Evolutionary conservation across 2,113 vertebrate genomes (phyloP).

Genomic region (Tetrao urogallus): DNA sequence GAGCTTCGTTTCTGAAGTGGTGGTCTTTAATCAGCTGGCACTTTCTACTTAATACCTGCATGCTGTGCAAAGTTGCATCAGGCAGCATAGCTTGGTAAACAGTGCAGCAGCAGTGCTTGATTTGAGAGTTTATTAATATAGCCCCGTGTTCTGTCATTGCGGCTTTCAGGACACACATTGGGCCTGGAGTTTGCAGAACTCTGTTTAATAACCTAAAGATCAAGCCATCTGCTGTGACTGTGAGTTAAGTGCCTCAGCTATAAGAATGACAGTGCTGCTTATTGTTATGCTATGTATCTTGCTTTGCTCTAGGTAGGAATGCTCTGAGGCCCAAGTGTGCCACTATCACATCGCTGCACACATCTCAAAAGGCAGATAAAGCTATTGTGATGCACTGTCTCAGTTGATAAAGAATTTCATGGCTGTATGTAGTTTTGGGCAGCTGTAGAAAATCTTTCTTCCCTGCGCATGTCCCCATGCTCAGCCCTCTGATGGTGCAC

Average conservation of each 20-base stretch:
- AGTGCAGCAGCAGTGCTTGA: background rate
- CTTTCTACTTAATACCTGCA: rapidly evolving
- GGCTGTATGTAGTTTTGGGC: background rate
- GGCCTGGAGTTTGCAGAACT: background rate
- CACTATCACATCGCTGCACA: background rate
- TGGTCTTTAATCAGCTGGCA: background rate
- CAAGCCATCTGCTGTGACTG: background rate
- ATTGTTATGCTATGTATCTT: background rate
- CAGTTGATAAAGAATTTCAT: background rate
- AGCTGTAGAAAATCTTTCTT: background rate
- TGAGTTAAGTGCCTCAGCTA: background rate
- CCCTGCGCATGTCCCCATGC: background rate
- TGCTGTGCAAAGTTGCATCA: background rate
- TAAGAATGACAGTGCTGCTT: background rate
- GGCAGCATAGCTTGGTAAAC: background rate
- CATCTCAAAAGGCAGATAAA: background rate
- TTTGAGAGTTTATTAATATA: background rate
- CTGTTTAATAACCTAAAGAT: background rate
- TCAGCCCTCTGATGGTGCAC: background rate
- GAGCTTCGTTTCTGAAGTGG: background rate
- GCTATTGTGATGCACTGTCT: background rate
- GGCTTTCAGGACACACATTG: background rate
- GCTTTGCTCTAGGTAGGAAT: background rate
- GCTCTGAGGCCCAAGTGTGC: background rate
- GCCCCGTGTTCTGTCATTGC: background rate